phyloP scores from a whole-genome alignment of 2,113 vertebrate genomes.

The pig (Sus scrofa) region DNA sequence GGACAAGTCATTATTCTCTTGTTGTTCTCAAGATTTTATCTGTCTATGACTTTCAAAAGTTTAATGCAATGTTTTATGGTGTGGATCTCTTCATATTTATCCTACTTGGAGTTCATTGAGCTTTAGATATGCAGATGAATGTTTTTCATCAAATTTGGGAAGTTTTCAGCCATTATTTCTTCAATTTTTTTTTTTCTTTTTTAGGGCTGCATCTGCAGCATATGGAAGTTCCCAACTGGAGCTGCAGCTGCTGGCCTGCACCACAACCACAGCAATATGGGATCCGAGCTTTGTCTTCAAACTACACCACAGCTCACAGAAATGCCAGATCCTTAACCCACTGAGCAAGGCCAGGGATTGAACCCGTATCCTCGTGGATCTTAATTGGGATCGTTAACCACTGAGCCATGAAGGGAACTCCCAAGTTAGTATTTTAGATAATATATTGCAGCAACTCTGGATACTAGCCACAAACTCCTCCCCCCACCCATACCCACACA shows the following conservation, averaged over 20 bases:
- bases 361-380: too few species aligned
- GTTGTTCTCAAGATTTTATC: background rate
- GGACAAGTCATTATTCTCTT: background rate
- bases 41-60: background rate
- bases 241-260: too few species aligned
- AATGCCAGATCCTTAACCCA: too few species aligned
- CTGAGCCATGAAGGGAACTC: too few species aligned
- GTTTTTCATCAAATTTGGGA: background rate
- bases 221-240: too few species aligned
- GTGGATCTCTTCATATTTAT: background rate
- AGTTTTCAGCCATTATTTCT: background rate
- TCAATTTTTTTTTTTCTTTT: constrained; percentile 39
- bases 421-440: background rate
- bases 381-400: too few species aligned
- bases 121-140: background rate
- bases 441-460: background rate
- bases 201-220: too few species aligned
- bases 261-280: too few species aligned
- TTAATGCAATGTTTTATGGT: background rate
- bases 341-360: too few species aligned
- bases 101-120: background rate
- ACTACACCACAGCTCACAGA: too few species aligned
- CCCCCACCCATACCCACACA: too few species aligned
- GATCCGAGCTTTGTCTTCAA: too few species aligned
- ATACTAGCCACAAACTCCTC: background rate